phyloP scores from a whole-genome alignment of 2,888 invertebrate species.

The Ectobius pallidus region DNA sequence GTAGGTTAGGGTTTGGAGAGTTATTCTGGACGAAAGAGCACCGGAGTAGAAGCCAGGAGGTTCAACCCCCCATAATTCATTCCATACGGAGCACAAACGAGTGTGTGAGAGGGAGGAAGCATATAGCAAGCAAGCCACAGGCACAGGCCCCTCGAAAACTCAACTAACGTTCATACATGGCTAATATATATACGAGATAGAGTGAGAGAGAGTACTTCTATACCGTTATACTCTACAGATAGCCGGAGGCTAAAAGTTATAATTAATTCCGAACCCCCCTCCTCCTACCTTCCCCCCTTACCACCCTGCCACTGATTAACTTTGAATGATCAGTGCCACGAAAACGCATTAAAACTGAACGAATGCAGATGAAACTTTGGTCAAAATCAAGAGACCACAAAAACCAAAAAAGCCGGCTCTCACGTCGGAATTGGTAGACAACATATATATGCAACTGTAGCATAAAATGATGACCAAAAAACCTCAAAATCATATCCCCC shows the following conservation, averaged over 20 bases:
- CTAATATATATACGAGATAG: slow-evolving; percentile 22
- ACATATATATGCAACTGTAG: slow-evolving; percentile 32
- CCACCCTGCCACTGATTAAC: slow-evolving; percentile 39
- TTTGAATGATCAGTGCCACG: slow-evolving; percentile 42
- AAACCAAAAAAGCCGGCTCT: slow-evolving; percentile 37
- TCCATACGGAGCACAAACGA: slow-evolving; percentile 13
- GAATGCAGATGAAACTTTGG: slow-evolving; percentile 42
- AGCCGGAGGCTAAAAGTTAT: slow-evolving; percentile 40
- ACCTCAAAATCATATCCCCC: slow-evolving; percentile 41
- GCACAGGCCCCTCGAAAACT: slow-evolving; percentile 23
- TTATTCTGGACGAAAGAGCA: slow-evolving; percentile 31
- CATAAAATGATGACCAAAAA: slow-evolving; percentile 38
- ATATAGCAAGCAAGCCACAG: slow-evolving; percentile 22
- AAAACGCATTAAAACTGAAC: slow-evolving; percentile 43
- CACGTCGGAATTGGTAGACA: slow-evolving; percentile 39
- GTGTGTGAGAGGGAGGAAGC: slow-evolving; percentile 2
- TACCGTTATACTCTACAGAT: slow-evolving; percentile 17
- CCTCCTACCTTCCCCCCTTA: slow-evolving; percentile 12
- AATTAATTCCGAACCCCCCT: slow-evolving; percentile 40
- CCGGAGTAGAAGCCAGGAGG: slow-evolving; percentile 32
- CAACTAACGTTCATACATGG: slow-evolving; percentile 30
- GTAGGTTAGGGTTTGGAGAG: slow-evolving; percentile 13
- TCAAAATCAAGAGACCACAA: slow-evolving; percentile 42
- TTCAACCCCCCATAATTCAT: slow-evolving; percentile 36
- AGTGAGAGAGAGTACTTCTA: slow-evolving; percentile 8